Evolutionary conservation across 2,797 vertebrate genomes (phyloP), one percentile per base, ranked within the genome.

Genomic region (Halcyon smyrnensis): DNA sequence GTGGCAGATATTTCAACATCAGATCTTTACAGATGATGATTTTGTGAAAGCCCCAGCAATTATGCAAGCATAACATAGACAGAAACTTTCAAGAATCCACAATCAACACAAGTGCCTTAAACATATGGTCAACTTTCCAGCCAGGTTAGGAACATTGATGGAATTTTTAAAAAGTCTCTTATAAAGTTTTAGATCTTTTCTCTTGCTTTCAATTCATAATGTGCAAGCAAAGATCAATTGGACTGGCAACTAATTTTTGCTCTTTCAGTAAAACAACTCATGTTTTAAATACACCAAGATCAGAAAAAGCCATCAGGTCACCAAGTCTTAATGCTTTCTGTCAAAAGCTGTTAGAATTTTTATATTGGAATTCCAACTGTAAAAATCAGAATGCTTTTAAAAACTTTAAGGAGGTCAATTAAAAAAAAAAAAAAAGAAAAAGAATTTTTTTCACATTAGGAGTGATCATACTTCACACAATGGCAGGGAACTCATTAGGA

Each of bases 301-400:
- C 32, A 93, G 30, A 81, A 88, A 88, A 93, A 87, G 23, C 10
- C 30, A 84, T 62, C n/a, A 88, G 25, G 18, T 46, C 25, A 71
- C 12, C 1, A 15, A 89, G 43, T 24, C 67, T 63, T 59, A 82
- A 73, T 24, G 32, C 9, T 15, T 83, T 82, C 63, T 78, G 37
- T 65, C 57, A 89, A 79, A 87, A 76, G 17, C 15, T 71, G 18
- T 37, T 69, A 0, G 0, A 56, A 50, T 36, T 79, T 81, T 54
- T 51, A 16, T 23, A 69, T 14, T 17, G 46, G 5, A 90, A 89
- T 43, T 67, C 12, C 6, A n/a, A n/a, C 30, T 77, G 32, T 39
- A 54, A 74, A 75, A 94, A 86, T 53, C 17, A 53, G 17, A 41
- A 41, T 17, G 11, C 13, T 85, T 85, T 57, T 5, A 36, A 3